Conservation (phyloP, 2,113 vertebrate genomes). For the Sinocyclocheilus grahami region DNA sequence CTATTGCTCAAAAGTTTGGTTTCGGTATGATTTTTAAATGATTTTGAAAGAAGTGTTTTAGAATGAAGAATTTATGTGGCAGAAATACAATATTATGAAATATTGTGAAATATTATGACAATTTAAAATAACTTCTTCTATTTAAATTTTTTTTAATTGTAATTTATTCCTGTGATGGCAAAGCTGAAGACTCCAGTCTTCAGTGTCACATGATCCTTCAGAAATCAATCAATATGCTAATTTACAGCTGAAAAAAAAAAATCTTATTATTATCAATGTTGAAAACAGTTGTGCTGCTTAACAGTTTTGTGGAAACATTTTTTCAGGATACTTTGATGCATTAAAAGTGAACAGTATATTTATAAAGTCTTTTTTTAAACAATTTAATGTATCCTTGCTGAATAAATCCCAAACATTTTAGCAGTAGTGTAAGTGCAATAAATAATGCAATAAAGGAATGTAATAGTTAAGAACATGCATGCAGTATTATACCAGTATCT, state of each 20-base stretch:
- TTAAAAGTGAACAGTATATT: background rate
- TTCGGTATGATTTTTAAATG: background rate
- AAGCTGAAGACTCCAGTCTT: background rate
- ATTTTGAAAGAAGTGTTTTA: too few relatives aligned
- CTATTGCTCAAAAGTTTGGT: background rate
- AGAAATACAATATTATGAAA: background rate
- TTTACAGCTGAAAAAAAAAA: background rate
- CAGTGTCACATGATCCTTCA: background rate
- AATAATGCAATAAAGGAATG: background rate
- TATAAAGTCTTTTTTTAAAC: background rate
- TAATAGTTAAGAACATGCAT: background rate
- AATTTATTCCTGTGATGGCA: background rate
- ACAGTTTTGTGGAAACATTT: background rate
- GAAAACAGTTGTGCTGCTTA: background rate
- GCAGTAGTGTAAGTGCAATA: background rate
- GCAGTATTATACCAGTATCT: conserved; percentile 83
- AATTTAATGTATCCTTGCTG: background rate
- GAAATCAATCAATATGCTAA: background rate
- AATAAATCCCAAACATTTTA: background rate
- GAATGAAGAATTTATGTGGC: background rate
- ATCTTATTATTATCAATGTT: background rate
- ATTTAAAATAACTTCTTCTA: background rate
- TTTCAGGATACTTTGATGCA: background rate
- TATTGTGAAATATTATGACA: background rate
- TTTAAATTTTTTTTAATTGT: background rate